Evolutionary conservation across 2,113 vertebrate genomes (phyloP), one percentile per base, ranked within the genome.

Genomic region (Aphelocoma coerulescens): DNA sequence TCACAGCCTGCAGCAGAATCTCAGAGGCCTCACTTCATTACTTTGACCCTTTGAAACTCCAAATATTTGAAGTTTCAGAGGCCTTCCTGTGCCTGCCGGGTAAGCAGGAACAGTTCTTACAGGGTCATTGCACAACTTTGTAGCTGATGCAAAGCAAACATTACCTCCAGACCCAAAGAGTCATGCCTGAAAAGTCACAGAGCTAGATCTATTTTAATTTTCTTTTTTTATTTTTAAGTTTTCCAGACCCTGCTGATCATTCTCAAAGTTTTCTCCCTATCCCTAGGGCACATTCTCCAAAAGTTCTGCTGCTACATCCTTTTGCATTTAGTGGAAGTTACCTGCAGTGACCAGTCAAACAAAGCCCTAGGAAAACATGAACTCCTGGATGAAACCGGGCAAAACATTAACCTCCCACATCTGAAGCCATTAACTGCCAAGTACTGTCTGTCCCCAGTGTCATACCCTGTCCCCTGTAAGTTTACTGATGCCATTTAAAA

Each of bases 41-140:
- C 68, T 78, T 48, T 62, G n/a, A 94, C 65, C 85, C 88, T 93
- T 81, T 84, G 93, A 91, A 97, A 96, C 72, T 39, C 84, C 73
- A 94, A 97, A 96, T 97, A 97, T 97, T 96, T 94, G 48, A 63
- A 37, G 33, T 54, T 62, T 20, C 48, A 44, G 48, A 62, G 61
- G 59, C 35, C 72, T 95, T 63, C 57, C 44, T 37, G 5, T 51
- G 32, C n/a, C 78, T 89, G 89, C 66, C 35, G 54, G 49, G 21
- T 95, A 82, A 93, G 85, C 81, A 88, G 58, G 33, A 79, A 88
- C 9, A 79, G 46, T 35, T 78, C 41, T 61, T 16, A 61, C 1
- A 5, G 81, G n/a, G 78, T 59, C 67, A 77, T 15, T 81, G 68
- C 55, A 89, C 19, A 57, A 4, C 23, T 39, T 30, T 51, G 54